Base-by-base conservation (phyloP, 2,797 vertebrate species). In the Bryconaethiops microstoma region DNA sequence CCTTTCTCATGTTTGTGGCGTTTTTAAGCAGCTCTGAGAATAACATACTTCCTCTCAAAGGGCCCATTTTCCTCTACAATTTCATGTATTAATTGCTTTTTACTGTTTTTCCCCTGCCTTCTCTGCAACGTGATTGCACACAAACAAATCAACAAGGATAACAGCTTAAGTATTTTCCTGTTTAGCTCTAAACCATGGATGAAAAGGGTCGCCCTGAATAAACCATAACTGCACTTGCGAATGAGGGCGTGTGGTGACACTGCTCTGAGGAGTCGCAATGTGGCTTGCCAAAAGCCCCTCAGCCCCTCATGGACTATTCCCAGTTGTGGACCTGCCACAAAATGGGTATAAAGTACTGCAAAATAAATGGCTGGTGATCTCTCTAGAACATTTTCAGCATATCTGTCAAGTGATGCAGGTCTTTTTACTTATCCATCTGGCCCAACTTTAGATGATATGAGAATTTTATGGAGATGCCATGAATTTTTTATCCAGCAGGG, bases 11-110 rank as follows among this genome's bases (percentile, higher is more conserved):
- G 92, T 93, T 92, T 91, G 83, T 83, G 74, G 84, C 84, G 35
- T 89, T 90, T 91, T 76, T 87, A 84, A 89, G 88, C 89, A 85
- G 69, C 80, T 85, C 84, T 7, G 79, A 76, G 81, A 86, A 83
- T 88, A 83, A 83, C 79, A 67, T 65, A 68, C n/a, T 75, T 93
- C 91, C 91, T 93, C 84, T 87, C 60, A 84, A 92, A 91, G 90
- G 85, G 78, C 82, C 0, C 79, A 57, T 86, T 52, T 75, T 76
- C 81, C 86, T 82, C 85, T 85, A 85, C 71, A 89, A 87, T 90
- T 86, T 82, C 12, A 81, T 85, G 85, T 93, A 94, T 93, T 95
- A 93, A 95, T 94, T 94, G 93, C 88, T 89, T 95, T 94, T 94
- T 93, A 94, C 92, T 95, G 94, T 95, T 94, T 78, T 85, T 86